Base-by-base conservation (phyloP, 2,888 invertebrate genomes). In the Iphiclides podalirius region DNA sequence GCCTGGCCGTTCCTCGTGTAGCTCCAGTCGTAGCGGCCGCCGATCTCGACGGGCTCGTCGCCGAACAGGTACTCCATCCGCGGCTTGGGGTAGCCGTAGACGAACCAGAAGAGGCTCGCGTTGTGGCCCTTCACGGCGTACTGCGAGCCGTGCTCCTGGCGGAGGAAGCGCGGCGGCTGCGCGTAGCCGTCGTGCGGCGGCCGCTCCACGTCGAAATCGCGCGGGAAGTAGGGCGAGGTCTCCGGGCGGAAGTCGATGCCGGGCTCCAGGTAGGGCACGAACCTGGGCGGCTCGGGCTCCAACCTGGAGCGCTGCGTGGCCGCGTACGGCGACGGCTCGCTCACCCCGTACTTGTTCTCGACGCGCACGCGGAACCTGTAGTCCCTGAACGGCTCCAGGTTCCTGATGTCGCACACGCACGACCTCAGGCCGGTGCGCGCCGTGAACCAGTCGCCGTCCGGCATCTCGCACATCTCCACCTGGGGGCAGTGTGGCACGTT, bases 71-170 rank as follows among this genome's bases (percentile, higher is more conserved):
- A 98, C 2, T 92, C 92, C 92, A 98, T 95, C 74, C 93, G 95
- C 1, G 99, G 99, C 75, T 97, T 97, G 0, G 99, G 99, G 82
- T 97, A 98, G 0, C 98, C 98, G 72, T 97, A 96, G 9, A 98
- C 96, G 78, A 96, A 97, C 94, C 98, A 96, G 83, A 95, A 95
- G 47, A 99, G 87, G 70, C 94, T 96, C 11, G 94, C 93, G 62
- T 96, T 96, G 74, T 97, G 96, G 16, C 95, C 95, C 73, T 97
- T 96, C 6, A 97, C 95, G 0, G 97, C 98, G 74, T 97, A 98
- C 64, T 97, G 95, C 0, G 93, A 92, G 59, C 96, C 96, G 61
- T 94, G 90, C 68, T 96, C 96, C 64, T 95, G 95, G 0, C 97
- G 92, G 7, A 98, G 88, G 89, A 98, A 98, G 66, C 93, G 91